phyloP scores from a whole-genome alignment of 92 coral and sea anemone genomes.

The Paramuricea clavata region DNA sequence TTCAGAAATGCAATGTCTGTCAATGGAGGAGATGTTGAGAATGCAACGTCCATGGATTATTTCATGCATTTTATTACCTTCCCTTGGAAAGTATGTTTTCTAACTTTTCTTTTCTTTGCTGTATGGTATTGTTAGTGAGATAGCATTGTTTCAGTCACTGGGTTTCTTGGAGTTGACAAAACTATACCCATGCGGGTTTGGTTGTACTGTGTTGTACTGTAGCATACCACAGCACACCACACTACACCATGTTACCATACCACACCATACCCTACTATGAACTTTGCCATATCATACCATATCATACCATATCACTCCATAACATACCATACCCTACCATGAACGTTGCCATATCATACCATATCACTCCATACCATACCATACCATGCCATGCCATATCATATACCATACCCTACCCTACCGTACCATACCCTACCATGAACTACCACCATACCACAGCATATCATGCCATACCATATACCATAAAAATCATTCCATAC shows the following conservation, averaged over 20 bases:
- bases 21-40: conserved; percentile 95
- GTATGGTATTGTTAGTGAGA: too few relatives aligned
- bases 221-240: not conserved
- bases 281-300: conserved; percentile 13
- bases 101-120: too few relatives aligned
- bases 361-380: not conserved
- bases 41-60: conserved; percentile 90
- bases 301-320: not conserved
- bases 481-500: too few relatives aligned
- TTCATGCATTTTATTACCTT: conserved; percentile 95
- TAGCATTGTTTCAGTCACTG: too few relatives aligned
- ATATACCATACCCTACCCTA: not conserved
- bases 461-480: not conserved
- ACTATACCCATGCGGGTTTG: too few relatives aligned
- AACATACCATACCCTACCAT: conserved; percentile 3
- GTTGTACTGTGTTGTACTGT: too few relatives aligned
- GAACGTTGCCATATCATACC: too few relatives aligned
- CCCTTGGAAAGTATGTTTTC: conserved; percentile 97
- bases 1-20: conserved; percentile 96
- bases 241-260: not conserved
- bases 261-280: not conserved
- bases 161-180: too few relatives aligned
- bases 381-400: not conserved
- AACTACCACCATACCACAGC: too few relatives aligned
- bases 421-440: conserved; percentile 1